Conservation (phyloP, 2,113 vertebrate species). For the Leptodactylus fuscus region DNA sequence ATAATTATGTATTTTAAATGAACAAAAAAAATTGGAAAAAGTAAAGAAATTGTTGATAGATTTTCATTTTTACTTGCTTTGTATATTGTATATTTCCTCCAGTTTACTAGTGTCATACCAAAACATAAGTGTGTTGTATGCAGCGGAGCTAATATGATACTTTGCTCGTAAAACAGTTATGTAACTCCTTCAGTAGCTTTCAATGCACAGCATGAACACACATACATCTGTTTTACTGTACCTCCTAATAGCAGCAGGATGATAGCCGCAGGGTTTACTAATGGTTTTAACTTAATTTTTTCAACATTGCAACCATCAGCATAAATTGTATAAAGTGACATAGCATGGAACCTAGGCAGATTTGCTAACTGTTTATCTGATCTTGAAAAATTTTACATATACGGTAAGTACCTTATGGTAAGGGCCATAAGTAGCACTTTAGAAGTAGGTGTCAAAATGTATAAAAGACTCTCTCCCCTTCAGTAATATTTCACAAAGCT, state of each 20-base stretch:
- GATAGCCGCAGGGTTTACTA: background rate
- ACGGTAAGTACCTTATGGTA: too few species aligned
- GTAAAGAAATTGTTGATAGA: too few species aligned
- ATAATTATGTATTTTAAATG: too few species aligned
- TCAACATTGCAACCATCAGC: background rate
- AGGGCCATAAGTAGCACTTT: background rate
- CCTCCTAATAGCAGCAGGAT: background rate
- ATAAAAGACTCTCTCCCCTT: too few species aligned
- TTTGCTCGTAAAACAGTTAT: background rate
- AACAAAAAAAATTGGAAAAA: too few species aligned
- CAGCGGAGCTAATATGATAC: background rate
- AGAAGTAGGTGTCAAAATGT: too few species aligned
- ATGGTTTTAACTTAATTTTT: conserved; percentile 5
- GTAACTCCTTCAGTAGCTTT: background rate
- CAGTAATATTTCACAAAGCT: too few species aligned
- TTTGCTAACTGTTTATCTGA: background rate
- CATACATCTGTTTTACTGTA: background rate
- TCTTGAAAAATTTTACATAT: too few species aligned
- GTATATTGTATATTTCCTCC: too few species aligned
- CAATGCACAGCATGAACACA: background rate
- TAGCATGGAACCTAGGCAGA: background rate
- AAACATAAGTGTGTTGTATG: background rate
- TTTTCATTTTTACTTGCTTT: too few species aligned
- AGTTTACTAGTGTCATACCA: background rate
- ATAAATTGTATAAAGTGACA: conserved; percentile 7